A percentile compares a stretch with the other conserved stretches of the same genome.
These are phyloP conservation scores for Cynopterus sphinx DNA, from an alignment of 2,797 vertebrate genomes.

Conservation along the genomic window DNA sequence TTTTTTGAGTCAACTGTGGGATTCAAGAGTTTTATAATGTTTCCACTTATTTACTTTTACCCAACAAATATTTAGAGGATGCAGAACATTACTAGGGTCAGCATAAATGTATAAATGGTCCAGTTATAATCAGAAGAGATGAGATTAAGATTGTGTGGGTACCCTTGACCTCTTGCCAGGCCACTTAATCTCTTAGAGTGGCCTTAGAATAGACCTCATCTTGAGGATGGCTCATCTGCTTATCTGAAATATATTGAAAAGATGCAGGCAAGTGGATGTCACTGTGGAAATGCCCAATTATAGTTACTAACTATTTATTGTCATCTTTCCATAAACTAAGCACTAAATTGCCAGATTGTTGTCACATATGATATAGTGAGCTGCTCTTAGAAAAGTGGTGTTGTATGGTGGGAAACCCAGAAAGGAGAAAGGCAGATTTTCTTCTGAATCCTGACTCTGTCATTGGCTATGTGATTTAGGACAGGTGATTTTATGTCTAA, in stretches of 20 bases:
- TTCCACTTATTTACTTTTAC: constrained; percentile 26
- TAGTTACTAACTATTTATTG: not conserved
- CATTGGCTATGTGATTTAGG: not conserved
- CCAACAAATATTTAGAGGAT: constrained; percentile 7
- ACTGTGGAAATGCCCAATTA: not conserved
- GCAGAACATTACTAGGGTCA: not conserved
- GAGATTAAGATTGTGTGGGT: not conserved
- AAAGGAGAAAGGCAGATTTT: not conserved
- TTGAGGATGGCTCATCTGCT: not conserved
- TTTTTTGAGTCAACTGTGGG: constrained; percentile 14
- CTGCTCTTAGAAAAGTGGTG: not conserved
- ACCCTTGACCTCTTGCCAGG: not conserved
- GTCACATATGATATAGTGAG: not conserved
- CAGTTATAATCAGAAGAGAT: not conserved
- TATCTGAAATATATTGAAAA: not conserved
- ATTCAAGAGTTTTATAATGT: not conserved
- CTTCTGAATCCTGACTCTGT: not conserved
- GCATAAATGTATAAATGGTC: not conserved
- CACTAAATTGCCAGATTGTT: not conserved
- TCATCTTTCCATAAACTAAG: not conserved
- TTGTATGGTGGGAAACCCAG: not conserved
- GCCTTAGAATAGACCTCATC: not conserved
- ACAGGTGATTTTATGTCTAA: not conserved
- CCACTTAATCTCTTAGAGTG: not conserved
- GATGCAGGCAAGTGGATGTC: no score